Base-by-base conservation (phyloP, 2,797 vertebrate genomes). In the Linurgus olivaceus region DNA sequence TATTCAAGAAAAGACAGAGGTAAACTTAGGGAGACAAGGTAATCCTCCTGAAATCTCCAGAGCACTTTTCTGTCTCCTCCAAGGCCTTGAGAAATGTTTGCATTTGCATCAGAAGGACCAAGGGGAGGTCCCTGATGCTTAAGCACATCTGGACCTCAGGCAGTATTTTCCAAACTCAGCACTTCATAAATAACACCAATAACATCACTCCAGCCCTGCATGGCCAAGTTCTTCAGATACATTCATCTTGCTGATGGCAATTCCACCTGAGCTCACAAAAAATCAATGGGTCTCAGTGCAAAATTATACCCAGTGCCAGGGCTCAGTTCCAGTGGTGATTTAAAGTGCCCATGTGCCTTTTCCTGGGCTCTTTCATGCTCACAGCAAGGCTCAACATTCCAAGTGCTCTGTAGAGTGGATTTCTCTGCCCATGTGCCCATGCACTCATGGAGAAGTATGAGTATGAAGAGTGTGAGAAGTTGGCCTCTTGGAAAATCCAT, bases 381-480 rank as follows among this genome's bases (percentile, higher is more conserved):
- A 29, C 65, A 84, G 63, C 38, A 85, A 66, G 37, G 37, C 37
- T 81, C 10, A 45, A 71, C 3, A 3, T 48, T 9, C 18, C n/a
- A 28, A 6, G 35, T 47, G 31, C 37, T 93, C 66, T 18, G 0
- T 6, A 19, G 10, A 44, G 45, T 24, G 35, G 23, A 33, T 11
- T 45, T 59, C n/a, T 61, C 19, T 63, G 59, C 20, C n/a, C 29
- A 5, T 18, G 21, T 63, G 59, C 20, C n/a, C 29, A 5, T 18
- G 28, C 14, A 8, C 40, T 1, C 1, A 8, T 1, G 1, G 38
- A 31, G 54, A 45, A 20, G 3, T 31, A 12, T 48, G 28, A 33
- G 8, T 3, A 1, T 3, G 47, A 26, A 4, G 8, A 57, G 12
- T 44, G 33, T 18, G 50, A 82, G 26, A 66, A 85, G 17, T 58